Percentiles rank a stretch among this genome's conserved stretches.
Conservation (phyloP, 1,140 invertebrate genomes). For the Musca vetustissima region DNA sequence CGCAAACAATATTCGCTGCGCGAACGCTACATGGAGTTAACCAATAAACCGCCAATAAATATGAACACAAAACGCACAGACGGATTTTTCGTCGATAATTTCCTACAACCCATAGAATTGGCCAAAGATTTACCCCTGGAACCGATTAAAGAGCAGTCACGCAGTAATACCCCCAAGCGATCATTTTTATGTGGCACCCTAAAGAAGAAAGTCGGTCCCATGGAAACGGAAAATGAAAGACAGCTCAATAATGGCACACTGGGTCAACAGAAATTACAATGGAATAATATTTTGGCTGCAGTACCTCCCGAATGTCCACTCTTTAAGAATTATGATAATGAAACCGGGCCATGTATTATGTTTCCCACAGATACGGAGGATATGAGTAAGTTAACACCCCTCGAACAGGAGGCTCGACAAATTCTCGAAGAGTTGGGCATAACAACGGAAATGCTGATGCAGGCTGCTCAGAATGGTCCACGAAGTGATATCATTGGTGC, state of each 20-base stretch:
- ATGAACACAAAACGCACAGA: constrained; percentile 53
- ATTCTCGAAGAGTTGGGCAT: constrained; percentile 55
- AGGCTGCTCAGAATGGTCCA: constrained; percentile 52
- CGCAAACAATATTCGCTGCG: constrained; percentile 51
- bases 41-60: constrained; percentile 51
- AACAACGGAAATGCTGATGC: constrained; percentile 52
- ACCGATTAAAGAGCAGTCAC: constrained; percentile 31
- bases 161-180: constrained; percentile 35
- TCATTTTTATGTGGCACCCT: constrained; percentile 48
- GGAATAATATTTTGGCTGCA: constrained; percentile 42
- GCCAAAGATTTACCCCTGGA: constrained; percentile 34
- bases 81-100: constrained; percentile 51
- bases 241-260: constrained; percentile 41
- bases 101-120: constrained; percentile 50
- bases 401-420: constrained; percentile 55
- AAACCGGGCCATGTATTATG: constrained; percentile 57
- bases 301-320: constrained; percentile 46
- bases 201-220: constrained; percentile 53
- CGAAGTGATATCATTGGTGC: constrained; percentile 57
- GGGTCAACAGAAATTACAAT: constrained; percentile 37
- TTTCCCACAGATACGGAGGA: constrained; percentile 55
- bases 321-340: constrained; percentile 55
- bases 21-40: constrained; percentile 53
- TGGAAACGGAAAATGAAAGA: constrained; percentile 47
- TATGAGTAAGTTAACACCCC: constrained; percentile 48